Percentiles rank a stretch among this genome's conserved stretches.
phyloP scores from a whole-genome alignment of 1,140 invertebrate species.

The Pectinophora gossypiella region DNA sequence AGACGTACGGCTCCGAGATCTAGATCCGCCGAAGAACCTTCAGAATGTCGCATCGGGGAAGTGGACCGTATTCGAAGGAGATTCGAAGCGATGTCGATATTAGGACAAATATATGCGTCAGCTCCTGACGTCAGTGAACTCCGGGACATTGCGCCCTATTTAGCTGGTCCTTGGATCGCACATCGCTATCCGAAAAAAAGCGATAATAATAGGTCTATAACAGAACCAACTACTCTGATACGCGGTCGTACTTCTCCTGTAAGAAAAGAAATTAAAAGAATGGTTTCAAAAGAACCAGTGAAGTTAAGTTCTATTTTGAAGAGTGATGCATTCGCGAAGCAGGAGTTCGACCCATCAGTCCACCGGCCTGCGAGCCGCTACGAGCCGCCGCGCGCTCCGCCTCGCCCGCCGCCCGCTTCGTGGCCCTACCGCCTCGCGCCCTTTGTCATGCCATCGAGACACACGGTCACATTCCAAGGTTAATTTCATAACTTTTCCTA shows the following conservation, averaged over 20 bases:
- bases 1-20: conserved; percentile 61
- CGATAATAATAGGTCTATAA: conserved; percentile 79
- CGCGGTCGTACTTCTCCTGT: conserved; percentile 57
- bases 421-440: conserved; percentile 68
- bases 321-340: conserved; percentile 79
- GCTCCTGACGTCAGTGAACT: conserved; percentile 86
- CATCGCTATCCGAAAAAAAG: conserved; percentile 81
- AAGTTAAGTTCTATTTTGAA: conserved; percentile 79
- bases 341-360: conserved; percentile 83
- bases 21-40: conserved; percentile 56
- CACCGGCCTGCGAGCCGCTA: conserved; percentile 87
- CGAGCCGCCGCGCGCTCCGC: conserved; percentile 78
- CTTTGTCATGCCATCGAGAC: conserved; percentile 75
- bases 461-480: conserved; percentile 88
- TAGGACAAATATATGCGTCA: conserved; percentile 89
- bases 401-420: conserved; percentile 64
- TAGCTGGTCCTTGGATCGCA: conserved; percentile 85
- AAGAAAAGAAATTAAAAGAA: conserved; percentile 39
- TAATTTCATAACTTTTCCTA: conserved; percentile 53
- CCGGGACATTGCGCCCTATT: conserved; percentile 84
- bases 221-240: conserved; percentile 66
- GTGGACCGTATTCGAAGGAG: conserved; percentile 81
- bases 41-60: conserved; percentile 78
- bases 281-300: conserved; percentile 44
- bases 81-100: conserved; percentile 80